Base-by-base conservation (phyloP, 1,140 invertebrate species). In the Anadara kagoshimensis region DNA sequence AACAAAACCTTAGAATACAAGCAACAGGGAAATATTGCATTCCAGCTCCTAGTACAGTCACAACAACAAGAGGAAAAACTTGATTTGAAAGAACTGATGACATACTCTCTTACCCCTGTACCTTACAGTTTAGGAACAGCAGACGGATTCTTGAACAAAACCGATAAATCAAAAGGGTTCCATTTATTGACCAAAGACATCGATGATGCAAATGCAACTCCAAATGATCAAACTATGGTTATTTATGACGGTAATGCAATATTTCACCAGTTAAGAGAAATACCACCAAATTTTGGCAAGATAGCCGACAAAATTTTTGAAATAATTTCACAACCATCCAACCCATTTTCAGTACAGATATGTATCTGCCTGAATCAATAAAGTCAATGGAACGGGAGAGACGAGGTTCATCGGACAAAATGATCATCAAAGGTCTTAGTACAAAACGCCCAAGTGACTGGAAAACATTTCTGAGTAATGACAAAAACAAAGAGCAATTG, bases 401-500 rank as follows among this genome's bases (percentile, higher is more conserved):
- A 56, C 47, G 69, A 49, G 64, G 64, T 12, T 22, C n/a, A 12
- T 1, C 0, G 22, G 64, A 73, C 12, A 76, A 54, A 45, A 12
- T 76, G 2, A 22, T 58, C 14, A 26, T 80, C 16, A 47, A 61
- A 58, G 69, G 58, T 24, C 56, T 56, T 5, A 71, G 49, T 20
- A 80, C 72, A 36, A 63, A 67, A 61, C 24, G 61, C 2, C 29
- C 29, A 36, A 53, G 24, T 12, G 73, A 78, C 36, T 74, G 70
- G 67, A 76, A 73, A 49, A 1, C 22, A 18, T 77, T 79, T 44
- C 44, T 78, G 16, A 63, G 10, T 18, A 80, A 75, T 68, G 68
- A 77, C 58, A 71, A 80, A 20, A 80, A 77, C 49, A 79, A 77
- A 41, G 45, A 16, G 61, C 71, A 77, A 29, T 53, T 74, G 10